A percentile compares a stretch with the other conserved stretches of the same genome.
Conservation (phyloP, 2,888 invertebrate genomes). For the Lepidocyrtoides sp. region DNA sequence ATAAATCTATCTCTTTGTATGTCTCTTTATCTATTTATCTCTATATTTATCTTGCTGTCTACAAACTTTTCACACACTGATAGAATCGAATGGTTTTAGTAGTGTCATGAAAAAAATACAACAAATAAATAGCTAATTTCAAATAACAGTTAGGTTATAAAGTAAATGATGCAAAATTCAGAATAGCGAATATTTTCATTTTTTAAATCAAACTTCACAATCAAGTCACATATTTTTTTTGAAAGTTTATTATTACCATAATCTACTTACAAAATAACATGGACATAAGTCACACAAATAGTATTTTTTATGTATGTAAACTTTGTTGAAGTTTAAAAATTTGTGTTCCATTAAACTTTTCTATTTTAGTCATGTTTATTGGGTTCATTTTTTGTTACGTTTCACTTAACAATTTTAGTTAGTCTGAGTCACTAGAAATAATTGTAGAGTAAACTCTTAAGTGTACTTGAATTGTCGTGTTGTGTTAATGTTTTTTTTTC, state of each 20-base stretch:
- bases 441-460: neutral
- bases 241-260: neutral
- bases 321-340: too few relatives aligned
- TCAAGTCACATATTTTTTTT: neutral
- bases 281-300: slow-evolving; percentile 14
- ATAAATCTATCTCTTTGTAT: neutral
- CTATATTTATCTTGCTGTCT: neutral
- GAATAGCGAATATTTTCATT: neutral
- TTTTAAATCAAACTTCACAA: neutral
- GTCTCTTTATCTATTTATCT: neutral
- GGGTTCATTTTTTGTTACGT: neutral
- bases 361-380: neutral
- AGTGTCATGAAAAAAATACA: too few relatives aligned
- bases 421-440: too few relatives aligned
- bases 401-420: neutral
- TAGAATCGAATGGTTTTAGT: too few relatives aligned
- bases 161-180: neutral
- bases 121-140: neutral
- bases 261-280: neutral
- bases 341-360: neutral
- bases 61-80: neutral
- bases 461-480: neutral
- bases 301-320: too few relatives aligned
- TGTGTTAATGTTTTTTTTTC: neutral
- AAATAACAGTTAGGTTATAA: too few relatives aligned